Evolutionary conservation across 2,797 vertebrate genomes (phyloP).

Genomic region (Carapus acus): DNA sequence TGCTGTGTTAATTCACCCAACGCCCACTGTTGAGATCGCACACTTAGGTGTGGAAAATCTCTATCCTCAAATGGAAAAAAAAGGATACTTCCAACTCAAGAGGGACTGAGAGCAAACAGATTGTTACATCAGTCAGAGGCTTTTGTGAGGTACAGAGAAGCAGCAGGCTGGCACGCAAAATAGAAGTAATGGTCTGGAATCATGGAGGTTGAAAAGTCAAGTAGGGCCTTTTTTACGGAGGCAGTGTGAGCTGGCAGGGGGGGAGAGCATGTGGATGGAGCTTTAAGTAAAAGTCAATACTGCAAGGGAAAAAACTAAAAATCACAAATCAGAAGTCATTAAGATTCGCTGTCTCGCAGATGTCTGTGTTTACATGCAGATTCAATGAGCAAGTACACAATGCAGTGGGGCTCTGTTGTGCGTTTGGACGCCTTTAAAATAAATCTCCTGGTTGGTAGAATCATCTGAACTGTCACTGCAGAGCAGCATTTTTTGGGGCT

Average conservation of each 20-base stretch:
- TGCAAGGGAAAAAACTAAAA: slow-evolving; percentile 1
- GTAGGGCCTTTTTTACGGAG: slow-evolving; percentile 57
- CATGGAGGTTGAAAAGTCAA: slow-evolving; percentile 76
- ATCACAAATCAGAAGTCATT: not conserved
- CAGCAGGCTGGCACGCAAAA: slow-evolving; percentile 59
- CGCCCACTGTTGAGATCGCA: too few species aligned
- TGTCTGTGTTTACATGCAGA: not conserved
- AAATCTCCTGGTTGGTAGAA: too few species aligned
- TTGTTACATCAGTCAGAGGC: slow-evolving; percentile 18
- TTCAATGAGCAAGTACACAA: not conserved
- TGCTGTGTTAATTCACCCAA: too few species aligned
- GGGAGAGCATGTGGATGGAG: slow-evolving; percentile 22
- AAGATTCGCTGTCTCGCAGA: not conserved
- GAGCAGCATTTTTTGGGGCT: too few species aligned
- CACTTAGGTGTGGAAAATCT: too few species aligned
- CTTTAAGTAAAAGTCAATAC: slow-evolving; percentile 26
- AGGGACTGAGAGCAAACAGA: slow-evolving; percentile 9
- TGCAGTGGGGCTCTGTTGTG: not conserved
- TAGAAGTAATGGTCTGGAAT: slow-evolving; percentile 72
- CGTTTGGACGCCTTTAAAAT: not conserved
- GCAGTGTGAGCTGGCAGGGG: slow-evolving; percentile 28
- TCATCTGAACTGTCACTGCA: too few species aligned
- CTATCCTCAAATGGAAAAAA: too few species aligned
- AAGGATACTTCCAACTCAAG: not conserved
- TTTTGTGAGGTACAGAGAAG: slow-evolving; percentile 10